Evolutionary conservation across 2,113 vertebrate genomes (phyloP), one percentile per base, ranked within the genome.

Genomic region (Numenius arquata): DNA sequence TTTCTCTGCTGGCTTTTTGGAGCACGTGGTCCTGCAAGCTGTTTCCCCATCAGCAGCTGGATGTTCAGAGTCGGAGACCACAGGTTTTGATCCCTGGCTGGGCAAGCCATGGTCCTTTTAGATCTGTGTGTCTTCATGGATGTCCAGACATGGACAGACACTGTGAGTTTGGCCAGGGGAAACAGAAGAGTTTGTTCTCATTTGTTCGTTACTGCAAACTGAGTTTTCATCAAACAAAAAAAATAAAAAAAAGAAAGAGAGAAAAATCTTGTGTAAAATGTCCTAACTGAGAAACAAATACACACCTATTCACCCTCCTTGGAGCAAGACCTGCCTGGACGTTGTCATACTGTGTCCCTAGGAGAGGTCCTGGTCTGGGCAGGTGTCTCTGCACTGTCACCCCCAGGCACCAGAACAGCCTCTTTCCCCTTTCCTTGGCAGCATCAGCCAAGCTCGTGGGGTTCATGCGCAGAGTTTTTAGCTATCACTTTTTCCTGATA

Each of bases 391-490:
- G 21, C 26, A 9, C 26, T n/a, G 43, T 65, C 66, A 58, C 18
- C 15, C n/a, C 15, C 52, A 17, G 73, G 58, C 2, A 4, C 41
- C 32, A 73, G 45, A 66, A 73, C 34, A 52, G 19, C 67, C 22
- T 59, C 15, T 3, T 45, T 45, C 15, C 36, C 50, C 66, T 27
- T 43, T 45, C n/a, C 36, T 55, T 23, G 41, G 63, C 34, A 71
- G 50, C 50, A 11, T n/a, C 25, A n/a, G 32, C 26, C 19, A 82
- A 22, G 13, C 15, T 26, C 25, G 14, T n/a, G 63, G 63, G 19
- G 3, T 63, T 38, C 29, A n/a, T 4, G 5, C 16, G 19, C 19
- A 3, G 5, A 8, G 1, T 2, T 8, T 63, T 65, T n/a, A 50
- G 23, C 43, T 52, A 30, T 65, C 29, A 12, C 11, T 32, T 52